Conservation (phyloP, 2,797 vertebrate species). For the Dendrocincla fuliginosa region DNA sequence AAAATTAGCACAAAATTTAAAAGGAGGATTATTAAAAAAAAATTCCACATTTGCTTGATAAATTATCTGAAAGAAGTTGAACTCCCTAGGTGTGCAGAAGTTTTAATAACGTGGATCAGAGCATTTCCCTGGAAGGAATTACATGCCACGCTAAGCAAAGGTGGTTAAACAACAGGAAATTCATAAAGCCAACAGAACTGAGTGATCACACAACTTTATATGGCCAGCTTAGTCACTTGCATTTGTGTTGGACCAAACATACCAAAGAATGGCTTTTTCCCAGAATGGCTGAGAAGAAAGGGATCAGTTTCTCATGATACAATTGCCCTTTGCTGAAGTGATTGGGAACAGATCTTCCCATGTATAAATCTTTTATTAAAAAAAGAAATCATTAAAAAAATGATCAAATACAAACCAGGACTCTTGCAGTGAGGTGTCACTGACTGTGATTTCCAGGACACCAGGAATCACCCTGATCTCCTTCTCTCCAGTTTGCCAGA, state of each 20-base stretch:
- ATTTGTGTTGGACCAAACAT: background rate
- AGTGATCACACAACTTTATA: background rate
- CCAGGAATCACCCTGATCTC: background rate
- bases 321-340: background rate
- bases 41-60: background rate
- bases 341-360: background rate
- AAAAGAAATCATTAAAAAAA: background rate
- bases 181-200: background rate
- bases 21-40: background rate
- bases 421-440: rapidly evolving
- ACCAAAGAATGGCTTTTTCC: background rate
- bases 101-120: background rate
- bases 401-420: background rate
- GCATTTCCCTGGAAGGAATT: background rate
- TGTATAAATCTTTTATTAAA: background rate
- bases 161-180: background rate
- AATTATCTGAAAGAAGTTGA: background rate
- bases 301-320: background rate
- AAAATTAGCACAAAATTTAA: constrained; percentile 9
- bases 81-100: background rate
- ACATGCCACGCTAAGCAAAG: background rate
- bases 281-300: background rate
- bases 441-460: background rate
- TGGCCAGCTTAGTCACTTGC: background rate
- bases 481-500: background rate